Evolutionary conservation across 2,797 vertebrate genomes (phyloP), one percentile per base, ranked within the genome.

Genomic region (Thunnus albacares): DNA sequence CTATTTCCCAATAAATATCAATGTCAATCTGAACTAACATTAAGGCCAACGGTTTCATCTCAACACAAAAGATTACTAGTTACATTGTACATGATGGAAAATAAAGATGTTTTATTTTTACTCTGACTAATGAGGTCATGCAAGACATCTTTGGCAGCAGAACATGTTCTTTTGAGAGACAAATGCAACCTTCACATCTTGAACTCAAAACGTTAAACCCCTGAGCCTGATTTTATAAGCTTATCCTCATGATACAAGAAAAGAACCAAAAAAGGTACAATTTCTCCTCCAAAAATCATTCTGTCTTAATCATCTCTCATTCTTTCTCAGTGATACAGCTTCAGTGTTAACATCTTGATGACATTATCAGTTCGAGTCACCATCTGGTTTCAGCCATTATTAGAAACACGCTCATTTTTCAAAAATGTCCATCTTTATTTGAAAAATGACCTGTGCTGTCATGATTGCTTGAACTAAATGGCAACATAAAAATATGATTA

Each of bases 301-400:
- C 30, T 18, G 65, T 69, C 67, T 75, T 59, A 43, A 71, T 82
- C 38, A 72, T 53, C 57, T 20, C 58, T 81, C 62, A 80, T 89
- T 87, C 75, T 73, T 73, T 82, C 61, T 66, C 57, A 45, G 3
- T 68, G 69, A 86, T 57, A 55, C 45, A 60, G 56, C 60, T 62
- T 67, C 64, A 79, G 62, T 33, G 69, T 70, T 67, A 81, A 77
- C 77, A 80, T 80, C 77, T 81, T 83, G 65, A 74, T 55, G 75
- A 57, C 77, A 79, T 86, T 76, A 81, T 45, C 65, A 59, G 68
- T 55, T 68, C 45, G 52, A 35, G 45, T 35, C 13, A 41, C 64
- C 75, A 71, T 83, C 77, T 87, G 83, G 26, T 71, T 60, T 65
- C 60, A 47, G 56, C 59, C 62, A 53, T 68, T 52, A 51, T 73